A percentile compares a stretch with the other conserved stretches of the same genome.
These are phyloP conservation scores for Steatornis caripensis DNA, from an alignment of 2,113 vertebrate genomes.

Conservation along the genomic window DNA sequence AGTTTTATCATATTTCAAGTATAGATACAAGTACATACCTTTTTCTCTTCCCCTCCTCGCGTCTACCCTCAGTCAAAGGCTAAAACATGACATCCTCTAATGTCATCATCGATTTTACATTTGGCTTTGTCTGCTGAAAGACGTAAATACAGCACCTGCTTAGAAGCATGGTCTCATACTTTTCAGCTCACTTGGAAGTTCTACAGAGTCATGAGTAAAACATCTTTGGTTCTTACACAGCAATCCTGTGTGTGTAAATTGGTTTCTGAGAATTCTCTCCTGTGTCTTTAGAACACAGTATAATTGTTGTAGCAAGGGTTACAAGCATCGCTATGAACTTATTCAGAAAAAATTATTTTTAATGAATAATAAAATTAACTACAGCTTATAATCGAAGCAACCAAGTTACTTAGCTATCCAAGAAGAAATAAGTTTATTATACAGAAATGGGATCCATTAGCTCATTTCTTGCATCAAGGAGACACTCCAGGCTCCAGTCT, in stretches of 20 bases:
- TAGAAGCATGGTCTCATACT: neutral
- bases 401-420: neutral
- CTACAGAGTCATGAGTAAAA: neutral
- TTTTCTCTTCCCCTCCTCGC: neutral
- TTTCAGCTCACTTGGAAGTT: neutral
- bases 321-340: neutral
- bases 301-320: neutral
- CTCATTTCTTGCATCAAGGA: neutral
- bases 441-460: neutral
- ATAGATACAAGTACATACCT: neutral
- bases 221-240: neutral
- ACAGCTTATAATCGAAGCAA: neutral
- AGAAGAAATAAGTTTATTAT: neutral
- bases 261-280: neutral
- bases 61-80: neutral
- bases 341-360: neutral
- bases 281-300: neutral
- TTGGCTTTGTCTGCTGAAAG: neutral
- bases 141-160: neutral
- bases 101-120: neutral
- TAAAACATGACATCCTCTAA: neutral
- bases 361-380: neutral
- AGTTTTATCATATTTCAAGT: neutral
- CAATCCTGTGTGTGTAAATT: rapidly evolving
- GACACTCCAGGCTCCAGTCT: neutral